Evolutionary conservation across 2,888 invertebrate genomes (phyloP), one percentile per base, ranked within the genome.

Genomic region (Quadroppia sp.): DNA sequence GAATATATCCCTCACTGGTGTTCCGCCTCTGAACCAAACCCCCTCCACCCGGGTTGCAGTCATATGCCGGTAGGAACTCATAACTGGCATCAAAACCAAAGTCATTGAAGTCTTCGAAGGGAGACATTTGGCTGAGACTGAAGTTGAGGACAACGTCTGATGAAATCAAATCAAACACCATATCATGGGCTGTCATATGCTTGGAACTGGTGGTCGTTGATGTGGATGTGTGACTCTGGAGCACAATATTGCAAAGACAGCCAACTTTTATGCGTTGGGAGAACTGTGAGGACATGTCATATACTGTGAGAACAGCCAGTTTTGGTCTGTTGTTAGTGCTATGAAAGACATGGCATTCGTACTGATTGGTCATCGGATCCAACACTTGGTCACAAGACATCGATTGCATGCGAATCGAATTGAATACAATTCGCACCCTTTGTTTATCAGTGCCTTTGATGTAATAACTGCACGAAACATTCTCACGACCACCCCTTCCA

Each of bases 61-160:
- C 67, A 67, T 32, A 64, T 61, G 88, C 85, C 79, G 89, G 87
- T 15, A 91, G 86, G 79, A 92, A 92, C 81, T 91, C 91, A 82
- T 90, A 92, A 15, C 85, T 83, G 7, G 89, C 91, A 80, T 91
- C 90, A 83, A 91, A 90, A 80, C 88, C 87, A 82, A 90, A 90
- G 80, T 89, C 88, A 74, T 88, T 86, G 80, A 90, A 89, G 83
- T 91, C 89, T 82, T 91, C 89, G 9, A 89, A 88, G 74, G 90
- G 88, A 83, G 89, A 88, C 92, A 92, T 90, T 81, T 88, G 86
- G 17, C 88, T 87, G 9, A 91, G 87, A 25, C 88, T 87, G 81
- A 91, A 90, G 80, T 88, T 88, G 0, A 91, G 86, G 81, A 89
- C 88, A 11, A 91, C 87, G 74, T 88, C 86, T 70, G 87, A 86